Evolutionary conservation across 2,113 vertebrate genomes (phyloP).

Genomic region (Pituophis catenifer): DNA sequence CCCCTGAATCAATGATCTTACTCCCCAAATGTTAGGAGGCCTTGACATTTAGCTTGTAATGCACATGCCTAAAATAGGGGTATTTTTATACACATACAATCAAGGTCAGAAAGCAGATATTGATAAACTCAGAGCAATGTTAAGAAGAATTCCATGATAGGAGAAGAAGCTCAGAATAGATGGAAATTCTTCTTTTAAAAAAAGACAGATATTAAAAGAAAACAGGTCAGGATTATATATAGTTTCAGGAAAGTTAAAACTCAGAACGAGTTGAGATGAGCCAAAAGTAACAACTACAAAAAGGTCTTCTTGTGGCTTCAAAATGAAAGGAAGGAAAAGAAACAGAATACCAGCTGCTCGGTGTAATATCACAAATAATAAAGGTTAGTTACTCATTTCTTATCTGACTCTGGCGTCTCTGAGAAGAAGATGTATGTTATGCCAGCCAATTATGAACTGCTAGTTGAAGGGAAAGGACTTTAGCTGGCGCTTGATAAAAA

Average conservation of each 20-base stretch:
- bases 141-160: background rate
- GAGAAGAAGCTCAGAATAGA: background rate
- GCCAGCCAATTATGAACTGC: background rate
- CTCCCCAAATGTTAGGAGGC: background rate
- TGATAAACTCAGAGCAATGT: background rate
- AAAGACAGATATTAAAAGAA: background rate
- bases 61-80: background rate
- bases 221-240: background rate
- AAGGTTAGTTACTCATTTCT: background rate
- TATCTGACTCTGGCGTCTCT: background rate
- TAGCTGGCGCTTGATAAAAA: background rate
- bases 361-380: background rate
- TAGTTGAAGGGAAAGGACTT: background rate
- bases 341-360: background rate
- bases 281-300: background rate
- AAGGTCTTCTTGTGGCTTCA: background rate
- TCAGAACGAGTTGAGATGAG: background rate
- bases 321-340: background rate
- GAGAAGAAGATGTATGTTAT: background rate
- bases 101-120: background rate
- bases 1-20: background rate
- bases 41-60: background rate
- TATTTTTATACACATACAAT: background rate
- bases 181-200: background rate
- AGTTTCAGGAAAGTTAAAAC: background rate